phyloP scores from a whole-genome alignment of 2,113 vertebrate genomes.

The Psophia crepitans region DNA sequence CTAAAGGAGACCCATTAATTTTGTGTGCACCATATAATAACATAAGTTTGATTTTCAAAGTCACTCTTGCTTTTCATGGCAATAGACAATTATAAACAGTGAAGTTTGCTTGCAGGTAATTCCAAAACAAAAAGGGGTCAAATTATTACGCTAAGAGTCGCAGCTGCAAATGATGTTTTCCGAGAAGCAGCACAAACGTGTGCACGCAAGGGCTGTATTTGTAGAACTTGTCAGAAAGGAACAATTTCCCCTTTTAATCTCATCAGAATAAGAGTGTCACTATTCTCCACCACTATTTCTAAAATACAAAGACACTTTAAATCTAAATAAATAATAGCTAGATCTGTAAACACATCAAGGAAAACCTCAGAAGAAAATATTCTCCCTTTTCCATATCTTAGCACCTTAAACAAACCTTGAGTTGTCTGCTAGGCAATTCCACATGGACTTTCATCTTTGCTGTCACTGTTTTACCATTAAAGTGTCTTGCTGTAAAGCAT shows the following conservation, averaged over 20 bases:
- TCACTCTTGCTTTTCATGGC: not conserved
- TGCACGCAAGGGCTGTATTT: not conserved
- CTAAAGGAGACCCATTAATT: not conserved
- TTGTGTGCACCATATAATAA: not conserved
- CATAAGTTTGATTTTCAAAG: not conserved
- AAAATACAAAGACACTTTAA: not conserved
- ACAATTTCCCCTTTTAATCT: not conserved
- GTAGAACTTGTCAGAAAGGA: not conserved
- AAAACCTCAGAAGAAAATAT: not conserved
- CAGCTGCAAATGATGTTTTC: not conserved
- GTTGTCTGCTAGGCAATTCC: not conserved
- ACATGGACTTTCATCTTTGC: not conserved
- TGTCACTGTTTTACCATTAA: constrained; percentile 1
- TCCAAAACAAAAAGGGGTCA: not conserved
- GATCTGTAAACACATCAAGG: not conserved
- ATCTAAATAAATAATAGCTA: not conserved
- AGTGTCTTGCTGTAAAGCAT: constrained; percentile 1
- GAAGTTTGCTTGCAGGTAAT: not conserved
- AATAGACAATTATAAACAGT: not conserved
- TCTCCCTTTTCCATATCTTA: not conserved
- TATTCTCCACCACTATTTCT: not conserved
- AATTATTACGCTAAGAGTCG: not conserved
- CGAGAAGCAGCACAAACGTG: not conserved
- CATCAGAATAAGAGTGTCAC: not conserved
- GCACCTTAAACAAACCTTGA: not conserved